Evolutionary conservation across 2,113 vertebrate genomes (phyloP).

Genomic region (Copsychus sechellarum): DNA sequence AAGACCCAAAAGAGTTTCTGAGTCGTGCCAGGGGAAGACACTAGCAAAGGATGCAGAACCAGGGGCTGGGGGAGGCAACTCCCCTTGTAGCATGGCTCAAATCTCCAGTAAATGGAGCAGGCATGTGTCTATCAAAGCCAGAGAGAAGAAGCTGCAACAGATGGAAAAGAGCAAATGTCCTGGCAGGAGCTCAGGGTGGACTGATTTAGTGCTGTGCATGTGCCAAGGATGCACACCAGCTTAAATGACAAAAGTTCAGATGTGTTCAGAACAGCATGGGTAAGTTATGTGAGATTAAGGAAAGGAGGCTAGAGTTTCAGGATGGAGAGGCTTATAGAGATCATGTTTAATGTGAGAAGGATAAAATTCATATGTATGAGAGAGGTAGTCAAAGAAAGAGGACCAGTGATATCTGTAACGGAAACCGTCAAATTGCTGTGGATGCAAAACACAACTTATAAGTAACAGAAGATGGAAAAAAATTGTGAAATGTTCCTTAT

Average conservation of each 20-base stretch:
- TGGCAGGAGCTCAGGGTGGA: accelerated
- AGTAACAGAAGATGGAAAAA: background rate
- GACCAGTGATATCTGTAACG: background rate
- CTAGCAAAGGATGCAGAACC: background rate
- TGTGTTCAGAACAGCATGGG: background rate
- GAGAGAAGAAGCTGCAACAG: background rate
- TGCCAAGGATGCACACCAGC: background rate
- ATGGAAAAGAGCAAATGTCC: background rate
- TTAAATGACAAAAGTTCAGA: background rate
- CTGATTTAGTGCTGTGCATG: background rate
- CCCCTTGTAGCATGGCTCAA: accelerated
- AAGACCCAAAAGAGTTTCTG: background rate
- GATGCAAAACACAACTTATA: background rate
- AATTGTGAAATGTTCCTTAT: background rate
- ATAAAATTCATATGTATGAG: accelerated
- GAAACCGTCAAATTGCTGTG: background rate
- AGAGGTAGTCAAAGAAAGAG: background rate
- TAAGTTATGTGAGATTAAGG: background rate
- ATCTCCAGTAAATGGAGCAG: background rate
- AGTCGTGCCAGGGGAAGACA: background rate
- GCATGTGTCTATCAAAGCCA: background rate
- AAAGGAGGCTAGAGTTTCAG: background rate
- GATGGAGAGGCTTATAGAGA: background rate
- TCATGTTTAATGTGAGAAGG: background rate
- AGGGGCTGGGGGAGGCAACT: background rate